These are phyloP conservation scores for Pseudoips prasinana DNA, from an alignment of 2,888 invertebrate genomes.

Conservation along the genomic window DNA sequence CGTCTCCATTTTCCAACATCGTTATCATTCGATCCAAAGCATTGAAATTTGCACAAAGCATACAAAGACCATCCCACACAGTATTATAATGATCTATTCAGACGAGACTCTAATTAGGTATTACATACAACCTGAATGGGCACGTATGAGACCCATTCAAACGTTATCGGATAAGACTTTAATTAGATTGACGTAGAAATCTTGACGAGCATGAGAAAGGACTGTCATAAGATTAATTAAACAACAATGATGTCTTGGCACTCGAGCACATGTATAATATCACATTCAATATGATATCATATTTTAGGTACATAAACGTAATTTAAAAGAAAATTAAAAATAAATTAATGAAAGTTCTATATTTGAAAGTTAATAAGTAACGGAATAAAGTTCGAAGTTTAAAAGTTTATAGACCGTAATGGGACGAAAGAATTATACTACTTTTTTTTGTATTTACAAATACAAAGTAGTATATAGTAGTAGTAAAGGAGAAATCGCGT, in stretches of 20 bases:
- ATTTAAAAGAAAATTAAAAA: too few relatives aligned
- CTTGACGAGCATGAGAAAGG: conserved; percentile 36
- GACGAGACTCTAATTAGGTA: conserved; percentile 60
- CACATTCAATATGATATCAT: too few relatives aligned
- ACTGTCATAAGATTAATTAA: conserved; percentile 42
- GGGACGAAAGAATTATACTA: too few relatives aligned
- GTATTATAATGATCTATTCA: conserved; percentile 66
- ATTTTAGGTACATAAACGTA: too few relatives aligned
- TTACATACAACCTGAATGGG: conserved; percentile 54
- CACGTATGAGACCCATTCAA: conserved; percentile 64
- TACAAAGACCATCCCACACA: conserved; percentile 45
- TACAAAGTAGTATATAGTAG: too few relatives aligned
- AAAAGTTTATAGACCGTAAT: too few relatives aligned
- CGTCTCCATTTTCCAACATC: conserved; percentile 6
- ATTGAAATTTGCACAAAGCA: conserved; percentile 33
- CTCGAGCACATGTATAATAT: too few relatives aligned
- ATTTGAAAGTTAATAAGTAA: too few relatives aligned
- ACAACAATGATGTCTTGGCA: conserved; percentile 4
- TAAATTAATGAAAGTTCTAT: too few relatives aligned
- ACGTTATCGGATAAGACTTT: conserved; percentile 60
- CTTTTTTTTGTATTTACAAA: too few relatives aligned
- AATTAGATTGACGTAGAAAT: conserved; percentile 53
- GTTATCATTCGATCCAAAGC: conserved; percentile 17
- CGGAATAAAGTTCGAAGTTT: too few relatives aligned
- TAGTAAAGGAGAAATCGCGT: too few relatives aligned